A percentile compares a stretch with the other conserved stretches of the same genome.
phyloP scores from a whole-genome alignment of 2,113 vertebrate species.

The Amia ocellicauda region DNA sequence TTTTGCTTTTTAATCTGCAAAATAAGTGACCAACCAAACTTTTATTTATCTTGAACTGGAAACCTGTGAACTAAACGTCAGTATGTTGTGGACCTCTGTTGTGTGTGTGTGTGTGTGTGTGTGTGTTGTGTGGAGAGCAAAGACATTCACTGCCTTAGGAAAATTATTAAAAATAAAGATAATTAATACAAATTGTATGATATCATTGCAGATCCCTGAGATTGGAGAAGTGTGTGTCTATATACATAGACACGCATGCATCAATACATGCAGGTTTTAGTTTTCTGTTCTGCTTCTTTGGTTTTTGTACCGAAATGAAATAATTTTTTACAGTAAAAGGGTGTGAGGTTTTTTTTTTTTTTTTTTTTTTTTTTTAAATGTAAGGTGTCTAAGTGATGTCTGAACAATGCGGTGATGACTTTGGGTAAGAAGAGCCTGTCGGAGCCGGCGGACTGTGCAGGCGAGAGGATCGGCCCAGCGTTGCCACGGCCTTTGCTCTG shows the following conservation, averaged over 20 bases:
- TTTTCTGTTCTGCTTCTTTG: slow-evolving; percentile 32
- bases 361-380: slow-evolving; percentile 38
- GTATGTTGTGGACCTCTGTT: slow-evolving; percentile 57
- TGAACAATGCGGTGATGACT: not conserved
- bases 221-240: slow-evolving; percentile 61
- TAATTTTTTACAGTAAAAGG: slow-evolving; percentile 50
- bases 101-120: slow-evolving; percentile 56
- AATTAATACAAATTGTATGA: slow-evolving; percentile 63
- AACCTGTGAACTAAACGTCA: not conserved
- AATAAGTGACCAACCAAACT: slow-evolving; percentile 55
- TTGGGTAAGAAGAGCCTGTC: not conserved
- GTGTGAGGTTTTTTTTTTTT: not conserved
- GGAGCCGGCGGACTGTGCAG: not conserved
- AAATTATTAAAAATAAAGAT: slow-evolving; percentile 43
- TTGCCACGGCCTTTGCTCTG: slow-evolving; percentile 17
- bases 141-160: slow-evolving; percentile 59
- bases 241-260: too few species aligned
- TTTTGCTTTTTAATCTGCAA: not conserved
- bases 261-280: too few species aligned
- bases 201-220: slow-evolving; percentile 58
- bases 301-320: slow-evolving; percentile 57
- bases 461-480: slow-evolving; percentile 48
- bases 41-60: slow-evolving; percentile 53
- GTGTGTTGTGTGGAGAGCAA: slow-evolving; percentile 52
- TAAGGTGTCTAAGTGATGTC: slow-evolving; percentile 33